Evolutionary conservation across 2,113 vertebrate species (phyloP).

Genomic region (Notiomystis cincta): DNA sequence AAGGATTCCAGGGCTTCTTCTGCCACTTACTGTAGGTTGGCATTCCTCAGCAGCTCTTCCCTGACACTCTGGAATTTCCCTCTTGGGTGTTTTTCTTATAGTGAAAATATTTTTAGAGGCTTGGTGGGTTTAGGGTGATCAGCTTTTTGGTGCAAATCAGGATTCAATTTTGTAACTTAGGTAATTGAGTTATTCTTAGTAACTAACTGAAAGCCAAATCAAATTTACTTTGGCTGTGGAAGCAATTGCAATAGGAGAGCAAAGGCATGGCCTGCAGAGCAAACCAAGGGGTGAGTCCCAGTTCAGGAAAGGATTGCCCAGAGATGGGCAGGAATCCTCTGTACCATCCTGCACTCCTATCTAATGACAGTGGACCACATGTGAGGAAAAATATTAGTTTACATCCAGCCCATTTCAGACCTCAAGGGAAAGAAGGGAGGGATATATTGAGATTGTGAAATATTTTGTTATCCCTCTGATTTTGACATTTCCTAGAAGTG

Average conservation of each 20-base stretch:
- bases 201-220: neutral
- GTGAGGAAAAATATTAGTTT: neutral
- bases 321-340: neutral
- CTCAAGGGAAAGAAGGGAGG: neutral
- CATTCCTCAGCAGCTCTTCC: neutral
- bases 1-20: neutral
- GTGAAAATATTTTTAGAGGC: neutral
- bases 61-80: neutral
- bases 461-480: neutral
- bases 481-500: neutral
- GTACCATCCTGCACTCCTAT: neutral
- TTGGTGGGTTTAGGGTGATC: neutral
- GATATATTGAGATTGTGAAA: neutral
- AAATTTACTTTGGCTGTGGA: neutral
- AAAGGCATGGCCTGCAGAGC: neutral
- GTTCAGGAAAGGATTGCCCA: neutral
- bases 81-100: neutral
- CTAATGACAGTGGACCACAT: neutral
- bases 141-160: neutral
- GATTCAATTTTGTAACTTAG: neutral
- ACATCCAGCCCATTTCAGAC: neutral
- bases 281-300: neutral
- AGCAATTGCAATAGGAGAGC: neutral
- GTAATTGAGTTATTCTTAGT: neutral
- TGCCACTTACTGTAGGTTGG: neutral